These are phyloP conservation scores for Drosophila pseudotalamancana DNA, from an alignment of 2,888 invertebrate species.

Conservation along the genomic window DNA sequence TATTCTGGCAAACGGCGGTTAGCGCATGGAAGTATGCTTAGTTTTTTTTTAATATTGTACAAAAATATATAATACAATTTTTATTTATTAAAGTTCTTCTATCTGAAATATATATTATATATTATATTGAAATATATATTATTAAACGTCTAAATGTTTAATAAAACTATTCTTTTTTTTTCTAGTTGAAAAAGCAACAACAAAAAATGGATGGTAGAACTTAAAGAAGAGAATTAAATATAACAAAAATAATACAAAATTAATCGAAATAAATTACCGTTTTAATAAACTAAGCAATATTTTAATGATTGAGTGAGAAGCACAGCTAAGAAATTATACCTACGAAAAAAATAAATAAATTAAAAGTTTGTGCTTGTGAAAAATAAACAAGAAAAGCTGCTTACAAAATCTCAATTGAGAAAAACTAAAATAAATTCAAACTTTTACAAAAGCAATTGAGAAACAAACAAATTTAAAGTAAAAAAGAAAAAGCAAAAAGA, in stretches of 20 bases:
- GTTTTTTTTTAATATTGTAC: too few relatives aligned
- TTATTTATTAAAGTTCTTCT: too few relatives aligned
- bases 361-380: conserved; percentile 27
- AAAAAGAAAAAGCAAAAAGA: conserved; percentile 1
- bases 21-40: too few relatives aligned
- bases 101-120: too few relatives aligned
- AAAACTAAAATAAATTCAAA: conserved; percentile 16
- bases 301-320: conserved; percentile 71
- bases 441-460: conserved; percentile 57
- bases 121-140: too few relatives aligned
- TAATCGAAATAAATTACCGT: conserved; percentile 29
- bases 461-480: conserved; percentile 30
- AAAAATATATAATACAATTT: too few relatives aligned
- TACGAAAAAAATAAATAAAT: conserved; percentile 21
- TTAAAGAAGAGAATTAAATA: conserved; percentile 42
- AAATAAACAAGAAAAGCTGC: conserved; percentile 20
- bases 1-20: too few relatives aligned
- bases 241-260: conserved; percentile 2
- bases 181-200: conserved; percentile 28
- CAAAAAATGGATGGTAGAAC: conserved; percentile 53
- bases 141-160: too few relatives aligned
- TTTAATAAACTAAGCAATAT: conserved; percentile 69
- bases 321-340: conserved; percentile 19
- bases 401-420: conserved; percentile 3
- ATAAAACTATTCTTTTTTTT: conserved; percentile 1